Base-by-base conservation (phyloP, 2,888 invertebrate species). In the Amphipyra tragopoginis region DNA sequence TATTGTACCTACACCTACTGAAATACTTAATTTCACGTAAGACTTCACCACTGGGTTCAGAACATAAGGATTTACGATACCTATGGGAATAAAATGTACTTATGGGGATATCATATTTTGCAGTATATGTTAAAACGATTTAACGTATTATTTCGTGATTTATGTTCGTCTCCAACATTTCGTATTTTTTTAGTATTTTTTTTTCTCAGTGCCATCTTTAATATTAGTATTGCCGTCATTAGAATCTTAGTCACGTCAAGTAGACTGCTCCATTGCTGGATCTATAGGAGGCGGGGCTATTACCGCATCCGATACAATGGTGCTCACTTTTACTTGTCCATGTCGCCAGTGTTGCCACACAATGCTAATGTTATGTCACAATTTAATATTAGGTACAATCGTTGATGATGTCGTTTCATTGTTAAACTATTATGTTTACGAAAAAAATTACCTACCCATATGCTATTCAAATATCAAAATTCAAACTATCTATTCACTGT, bases 311-410 rank as follows among this genome's bases (percentile, higher is more conserved):
- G 69, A 82, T 80, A 83, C 84, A 85, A 84, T 82, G 79, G 84
- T 69, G 72, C 72, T 86, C 86, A 90, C 92, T 92, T 91, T 92
- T 91, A 91, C 91, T 89, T 69, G 80, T 79, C 52, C 64, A 56
- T 81, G 66, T 81, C 84, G 83, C 83, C 68, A 81, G 29, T 80
- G 66, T 80, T 84, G 82, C 84, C 74, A 82, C 83, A 87, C 85
- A 84, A 85, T 84, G 82, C 81, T 54, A 62, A 77, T 70, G 81
- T 88, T 88, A 87, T 86, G 84, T 86, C 86, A 89, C 79, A 75
- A 82, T 83, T 80, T 73, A 58, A 79, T 83, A 80, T 80, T 74
- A n/a, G n/a, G n/a, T n/a, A 77, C 65, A 64, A 67, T 50, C 47
- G 40, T 34, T 39, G 40, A 65, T 54, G 53, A 55, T 47, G 59